Conservation (phyloP, 2,113 vertebrate species). For the Muntiacus reevesi region DNA sequence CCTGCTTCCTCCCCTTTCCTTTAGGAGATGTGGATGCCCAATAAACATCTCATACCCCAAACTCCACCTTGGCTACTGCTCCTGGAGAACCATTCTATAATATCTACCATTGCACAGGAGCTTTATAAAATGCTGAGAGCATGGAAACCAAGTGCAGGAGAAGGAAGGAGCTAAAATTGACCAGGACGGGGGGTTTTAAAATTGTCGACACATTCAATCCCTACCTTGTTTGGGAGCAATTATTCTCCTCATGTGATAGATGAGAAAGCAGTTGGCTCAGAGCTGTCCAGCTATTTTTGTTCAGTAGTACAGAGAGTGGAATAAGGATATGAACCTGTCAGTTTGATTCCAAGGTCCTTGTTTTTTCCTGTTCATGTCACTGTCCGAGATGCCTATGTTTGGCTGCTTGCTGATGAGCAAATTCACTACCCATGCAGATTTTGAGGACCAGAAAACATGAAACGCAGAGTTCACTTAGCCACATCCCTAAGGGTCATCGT, state of each 20-base stretch:
- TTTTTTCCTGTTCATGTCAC: background rate
- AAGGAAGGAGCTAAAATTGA: background rate
- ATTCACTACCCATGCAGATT: background rate
- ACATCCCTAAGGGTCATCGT: background rate
- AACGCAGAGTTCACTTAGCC: too few relatives aligned
- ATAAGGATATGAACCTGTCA: background rate
- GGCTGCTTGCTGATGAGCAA: background rate
- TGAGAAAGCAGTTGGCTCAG: background rate
- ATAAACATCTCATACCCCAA: background rate
- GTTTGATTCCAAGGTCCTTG: background rate
- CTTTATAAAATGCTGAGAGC: background rate
- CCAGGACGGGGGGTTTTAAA: background rate
- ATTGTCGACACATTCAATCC: background rate
- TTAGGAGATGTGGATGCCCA: background rate
- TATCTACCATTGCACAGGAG: background rate
- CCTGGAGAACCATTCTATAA: background rate
- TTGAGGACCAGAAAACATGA: background rate
- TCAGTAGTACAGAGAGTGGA: background rate
- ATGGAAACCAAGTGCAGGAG: background rate
- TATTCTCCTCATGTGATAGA: background rate
- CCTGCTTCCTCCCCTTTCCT: background rate
- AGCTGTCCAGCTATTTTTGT: background rate
- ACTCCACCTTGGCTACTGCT: background rate
- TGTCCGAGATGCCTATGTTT: background rate
- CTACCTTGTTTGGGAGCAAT: background rate